Percentiles rank a stretch among this genome's conserved stretches.
Conservation (phyloP, 2,888 invertebrate species). For the Scaptomyza tumidula region DNA sequence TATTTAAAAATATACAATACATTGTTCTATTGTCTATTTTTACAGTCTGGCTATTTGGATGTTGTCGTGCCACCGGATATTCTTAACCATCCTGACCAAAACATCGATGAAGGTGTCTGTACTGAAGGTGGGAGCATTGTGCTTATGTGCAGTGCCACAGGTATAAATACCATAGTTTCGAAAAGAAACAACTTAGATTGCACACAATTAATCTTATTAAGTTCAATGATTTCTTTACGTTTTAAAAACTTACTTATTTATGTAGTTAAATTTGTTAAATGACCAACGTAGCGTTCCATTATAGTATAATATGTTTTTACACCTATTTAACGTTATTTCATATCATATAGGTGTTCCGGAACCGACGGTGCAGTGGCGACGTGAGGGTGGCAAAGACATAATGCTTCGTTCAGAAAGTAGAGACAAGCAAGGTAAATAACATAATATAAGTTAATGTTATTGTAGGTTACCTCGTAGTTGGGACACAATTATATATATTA, state of each 20-base stretch:
- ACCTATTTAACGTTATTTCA: background rate
- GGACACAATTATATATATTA: too few relatives aligned
- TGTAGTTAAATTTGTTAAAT: too few relatives aligned
- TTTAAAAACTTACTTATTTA: too few relatives aligned
- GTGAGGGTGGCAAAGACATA: slow-evolving; percentile 91
- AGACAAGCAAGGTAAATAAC: slow-evolving; percentile 87
- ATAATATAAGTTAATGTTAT: too few relatives aligned
- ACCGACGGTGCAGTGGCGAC: slow-evolving; percentile 90
- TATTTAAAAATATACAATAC: too few relatives aligned
- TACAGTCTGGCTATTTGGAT: slow-evolving; percentile 93
- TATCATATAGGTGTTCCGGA: slow-evolving; percentile 88
- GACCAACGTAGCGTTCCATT: too few relatives aligned
- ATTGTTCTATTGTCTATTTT: too few relatives aligned
- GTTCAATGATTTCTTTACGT: too few relatives aligned
- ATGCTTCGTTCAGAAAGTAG: slow-evolving; percentile 90
- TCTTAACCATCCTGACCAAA: slow-evolving; percentile 86
- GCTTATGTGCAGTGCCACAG: slow-evolving; percentile 90
- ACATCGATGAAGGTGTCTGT: slow-evolving; percentile 89
- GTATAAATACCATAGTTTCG: slow-evolving; percentile 10
- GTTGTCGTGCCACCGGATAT: slow-evolving; percentile 96
- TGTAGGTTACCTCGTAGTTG: too few relatives aligned
- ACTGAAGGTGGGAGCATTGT: slow-evolving; percentile 92
- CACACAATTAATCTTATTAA: too few relatives aligned
- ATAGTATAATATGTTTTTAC: too few relatives aligned
- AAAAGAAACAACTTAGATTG: background rate